Conservation (phyloP, 2,797 vertebrate genomes). For the Triplophysa yarkandensis region DNA sequence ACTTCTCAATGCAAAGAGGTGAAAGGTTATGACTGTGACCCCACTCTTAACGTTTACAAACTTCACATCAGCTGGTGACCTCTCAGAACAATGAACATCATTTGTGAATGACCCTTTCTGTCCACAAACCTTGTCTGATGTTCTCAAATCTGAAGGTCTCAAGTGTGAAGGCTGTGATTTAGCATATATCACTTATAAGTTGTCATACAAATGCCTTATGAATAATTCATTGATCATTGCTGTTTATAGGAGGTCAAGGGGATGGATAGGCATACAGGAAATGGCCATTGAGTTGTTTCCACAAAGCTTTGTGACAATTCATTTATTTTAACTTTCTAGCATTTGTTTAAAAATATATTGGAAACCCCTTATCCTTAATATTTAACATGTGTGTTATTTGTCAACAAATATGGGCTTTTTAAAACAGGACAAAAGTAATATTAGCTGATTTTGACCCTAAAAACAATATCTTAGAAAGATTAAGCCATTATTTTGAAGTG, state of each 20-base stretch:
- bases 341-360: neutral
- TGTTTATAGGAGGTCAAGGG: constrained; percentile 12
- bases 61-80: neutral
- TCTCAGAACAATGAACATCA: neutral
- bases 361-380: neutral
- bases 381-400: neutral
- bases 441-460: neutral
- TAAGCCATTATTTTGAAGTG: neutral
- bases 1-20: neutral
- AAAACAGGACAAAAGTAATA: neutral
- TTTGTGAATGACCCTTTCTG: neutral
- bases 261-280: constrained; percentile 6
- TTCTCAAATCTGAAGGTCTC: neutral
- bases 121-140: neutral
- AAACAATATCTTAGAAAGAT: neutral
- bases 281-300: neutral
- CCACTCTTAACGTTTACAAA: neutral
- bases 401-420: neutral
- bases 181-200: constrained; percentile 40
- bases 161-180: neutral
- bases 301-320: neutral
- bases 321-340: neutral
- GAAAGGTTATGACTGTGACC: neutral
- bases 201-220: constrained; percentile 74
- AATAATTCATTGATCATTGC: constrained; percentile 69